Base-by-base conservation (phyloP, 2,888 invertebrate species). In the Eristalinus sepulchralis region DNA sequence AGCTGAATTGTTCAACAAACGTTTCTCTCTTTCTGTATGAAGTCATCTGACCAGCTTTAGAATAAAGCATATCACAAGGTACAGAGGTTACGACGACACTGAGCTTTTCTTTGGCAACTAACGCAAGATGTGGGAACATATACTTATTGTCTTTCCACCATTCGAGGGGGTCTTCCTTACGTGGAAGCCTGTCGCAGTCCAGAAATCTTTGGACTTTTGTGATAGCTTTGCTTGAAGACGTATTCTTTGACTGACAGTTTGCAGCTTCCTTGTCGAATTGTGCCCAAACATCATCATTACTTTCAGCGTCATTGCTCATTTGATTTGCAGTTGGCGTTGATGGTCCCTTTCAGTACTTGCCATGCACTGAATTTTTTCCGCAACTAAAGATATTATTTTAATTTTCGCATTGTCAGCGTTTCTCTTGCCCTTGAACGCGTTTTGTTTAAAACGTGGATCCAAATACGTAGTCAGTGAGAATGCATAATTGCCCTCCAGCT, bases 21-120 rank as follows among this genome's bases (percentile, higher is more conserved):
- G 33, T 20, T n/a, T n/a, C n/a, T n/a, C 33, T 67, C 60, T 53
- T 22, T 53, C 66, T 66, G 2, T 75, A 64, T 0, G 66, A 27
- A 27, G 64, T 3, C n/a, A 59, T 66, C 0, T 33, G 62, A 0
- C 76, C 76, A n/a, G 67, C 67, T n/a, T 76, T 76, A 10, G 76
- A 76, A 53, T 67, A 67, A 6, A 76, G 31, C 17, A 47, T 76
- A 20, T 76, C 67, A 6, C 67, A 76, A 27, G 75, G 75, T 0
- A 66, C 64, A 10, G 75, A 66, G 8, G 63, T 55, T 9, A 55
- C 73, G 4, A 34, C 20, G 1, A 31, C 33, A 53, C 53, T 47
- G 6, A 62, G 47, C 9, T 20, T 9, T 22, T 63, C 22, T 33
- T 63, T 34, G 2, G 47, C 59, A 36, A 71, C 17, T 60, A n/a